Base-by-base conservation (phyloP, 2,113 vertebrate genomes). In the Leuciscus idus region DNA sequence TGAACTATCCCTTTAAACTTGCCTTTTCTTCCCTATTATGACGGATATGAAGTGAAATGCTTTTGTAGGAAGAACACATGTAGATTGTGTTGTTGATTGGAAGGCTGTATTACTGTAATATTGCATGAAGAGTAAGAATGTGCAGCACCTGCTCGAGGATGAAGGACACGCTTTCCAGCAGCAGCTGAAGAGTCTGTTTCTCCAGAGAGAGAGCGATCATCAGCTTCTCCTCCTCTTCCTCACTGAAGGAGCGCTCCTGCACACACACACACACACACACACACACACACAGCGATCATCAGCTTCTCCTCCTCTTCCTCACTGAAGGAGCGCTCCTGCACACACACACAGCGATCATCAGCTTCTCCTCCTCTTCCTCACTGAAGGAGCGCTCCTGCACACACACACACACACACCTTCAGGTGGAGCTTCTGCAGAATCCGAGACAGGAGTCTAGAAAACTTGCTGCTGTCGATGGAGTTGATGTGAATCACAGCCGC, bases 191-290 rank as follows among this genome's bases (percentile, higher is more conserved):
- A 87, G 96, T 95, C 73, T 95, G 95, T 90, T 97, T 98, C 82
- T 98, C 96, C 92, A 99, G 50, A 0, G 95, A 96, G 86, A 99
- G 96, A 23, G 98, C 97, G 33, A 89, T 87, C 83, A 97, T 96
- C 85, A 99, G 95, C 85, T 99, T 99, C 92, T 98, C 94, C 89
- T 99, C 97, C 83, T 99, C 98, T 36, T 99, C 98, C 89, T 97
- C 96, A 86, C 95, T 99, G 93, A 99, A 99, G 48, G 95, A 96
- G 61, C 93, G 96, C 89, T 99, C 98, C 61, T 91, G 93, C 98
- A 21, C 73, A 28, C 12, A 48, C 73, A 75, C 43, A 75, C 73
- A 76, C 92, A 21, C 57, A 21, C 23, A 84, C 33, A 36, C 33
- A 36, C 33, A 36, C 33, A 36, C 39, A 39, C 39, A 39, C 39